Conservation (phyloP, 2,113 vertebrate species). For the Pholis gunnellus region DNA sequence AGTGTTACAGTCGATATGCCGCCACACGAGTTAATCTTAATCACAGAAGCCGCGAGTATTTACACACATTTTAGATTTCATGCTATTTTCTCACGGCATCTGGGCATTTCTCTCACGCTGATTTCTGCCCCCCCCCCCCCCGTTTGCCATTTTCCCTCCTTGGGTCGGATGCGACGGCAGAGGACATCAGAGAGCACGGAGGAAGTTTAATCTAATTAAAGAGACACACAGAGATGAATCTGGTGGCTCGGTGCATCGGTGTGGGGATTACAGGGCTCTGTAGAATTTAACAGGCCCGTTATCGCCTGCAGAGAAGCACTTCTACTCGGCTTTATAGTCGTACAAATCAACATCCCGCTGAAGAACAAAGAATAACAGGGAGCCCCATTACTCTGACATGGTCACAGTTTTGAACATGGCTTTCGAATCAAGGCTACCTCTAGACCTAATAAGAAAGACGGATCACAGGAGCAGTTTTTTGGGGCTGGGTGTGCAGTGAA, state of each 20-base stretch:
- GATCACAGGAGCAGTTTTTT: constrained; percentile 16
- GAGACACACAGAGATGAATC: constrained; percentile 54
- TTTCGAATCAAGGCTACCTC: neutral
- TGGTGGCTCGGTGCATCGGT: constrained; percentile 27
- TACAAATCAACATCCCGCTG: constrained; percentile 34
- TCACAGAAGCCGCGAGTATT: constrained; percentile 4
- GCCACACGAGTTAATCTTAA: constrained; percentile 4
- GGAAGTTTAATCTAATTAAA: constrained; percentile 77
- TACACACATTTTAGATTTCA: constrained; percentile 12
- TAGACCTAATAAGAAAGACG: constrained; percentile 12
- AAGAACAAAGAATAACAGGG: constrained; percentile 38
- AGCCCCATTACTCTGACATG: constrained; percentile 29
- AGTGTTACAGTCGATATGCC: neutral
- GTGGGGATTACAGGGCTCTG: constrained; percentile 55
- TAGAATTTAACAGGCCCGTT: constrained; percentile 59
- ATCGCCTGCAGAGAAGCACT: constrained; percentile 45
- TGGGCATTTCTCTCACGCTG: neutral
- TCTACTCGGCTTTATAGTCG: constrained; percentile 6
- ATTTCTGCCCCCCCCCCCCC: neutral
- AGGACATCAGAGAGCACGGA: constrained; percentile 63
- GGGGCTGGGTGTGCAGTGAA: neutral
- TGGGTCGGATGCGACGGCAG: constrained; percentile 20
- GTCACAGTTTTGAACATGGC: constrained; percentile 13
- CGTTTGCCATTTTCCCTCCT: neutral
- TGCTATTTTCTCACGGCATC: constrained; percentile 29